phyloP scores from a whole-genome alignment of 2,888 invertebrate genomes.

The Tenthredo distinguenda region DNA sequence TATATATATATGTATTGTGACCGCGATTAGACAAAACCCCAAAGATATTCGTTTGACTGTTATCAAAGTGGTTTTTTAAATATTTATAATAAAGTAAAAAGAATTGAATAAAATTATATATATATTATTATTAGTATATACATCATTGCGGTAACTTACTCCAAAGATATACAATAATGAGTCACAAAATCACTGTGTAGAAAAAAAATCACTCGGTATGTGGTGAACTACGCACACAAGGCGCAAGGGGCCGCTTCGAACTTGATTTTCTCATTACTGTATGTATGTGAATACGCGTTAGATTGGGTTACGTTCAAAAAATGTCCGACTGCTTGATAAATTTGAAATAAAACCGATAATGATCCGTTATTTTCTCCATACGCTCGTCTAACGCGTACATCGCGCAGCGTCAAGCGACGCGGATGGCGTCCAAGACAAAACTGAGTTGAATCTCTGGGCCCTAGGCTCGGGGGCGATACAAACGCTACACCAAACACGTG shows the following conservation, averaged over 20 bases:
- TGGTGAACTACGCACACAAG: background rate
- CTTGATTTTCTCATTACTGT: background rate
- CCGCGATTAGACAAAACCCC: constrained; percentile 21
- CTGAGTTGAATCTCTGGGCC: constrained; percentile 59
- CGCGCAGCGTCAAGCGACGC: constrained; percentile 37
- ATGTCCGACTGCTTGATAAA: background rate
- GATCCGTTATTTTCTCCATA: background rate
- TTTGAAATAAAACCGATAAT: background rate
- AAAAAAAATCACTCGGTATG: background rate
- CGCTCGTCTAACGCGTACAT: background rate
- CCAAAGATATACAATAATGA: background rate
- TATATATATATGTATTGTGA: background rate
- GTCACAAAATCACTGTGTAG: constrained; percentile 8
- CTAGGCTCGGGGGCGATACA: constrained; percentile 56
- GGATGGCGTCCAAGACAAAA: constrained; percentile 59
- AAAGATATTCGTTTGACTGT: constrained; percentile 3
- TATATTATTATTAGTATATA: background rate
- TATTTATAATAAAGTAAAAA: background rate
- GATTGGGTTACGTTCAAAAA: background rate
- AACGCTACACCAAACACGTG: constrained; percentile 58
- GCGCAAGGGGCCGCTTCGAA: background rate
- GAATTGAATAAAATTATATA: background rate
- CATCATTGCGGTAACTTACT: constrained; percentile 40
- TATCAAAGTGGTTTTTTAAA: constrained; percentile 8
- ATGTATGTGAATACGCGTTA: background rate